phyloP scores from a whole-genome alignment of 2,113 vertebrate genomes.

The Glareola pratincola region DNA sequence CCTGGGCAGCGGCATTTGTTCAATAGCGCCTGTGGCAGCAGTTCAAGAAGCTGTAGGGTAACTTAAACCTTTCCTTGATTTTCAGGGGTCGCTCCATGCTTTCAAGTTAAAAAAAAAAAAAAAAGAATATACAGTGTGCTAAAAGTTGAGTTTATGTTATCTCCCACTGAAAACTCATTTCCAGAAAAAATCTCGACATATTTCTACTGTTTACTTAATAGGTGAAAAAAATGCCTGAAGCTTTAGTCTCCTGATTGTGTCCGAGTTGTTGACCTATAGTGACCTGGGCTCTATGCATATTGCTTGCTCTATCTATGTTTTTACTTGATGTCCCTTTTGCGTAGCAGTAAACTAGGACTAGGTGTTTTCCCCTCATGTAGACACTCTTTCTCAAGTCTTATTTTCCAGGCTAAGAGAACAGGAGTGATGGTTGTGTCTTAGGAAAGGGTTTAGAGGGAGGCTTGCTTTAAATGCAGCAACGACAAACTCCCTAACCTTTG shows the following conservation, averaged over 20 bases:
- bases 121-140: fast-evolving
- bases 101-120: not conserved
- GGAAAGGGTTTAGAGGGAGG: not conserved
- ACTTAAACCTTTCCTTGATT: not conserved
- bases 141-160: not conserved
- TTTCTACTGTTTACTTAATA: not conserved
- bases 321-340: not conserved
- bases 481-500: not conserved
- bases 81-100: not conserved
- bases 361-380: not conserved
- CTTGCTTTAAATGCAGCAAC: not conserved
- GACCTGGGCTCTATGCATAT: not conserved
- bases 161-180: not conserved
- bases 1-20: not conserved
- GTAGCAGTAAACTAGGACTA: not conserved
- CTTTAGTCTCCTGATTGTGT: not conserved
- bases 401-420: not conserved
- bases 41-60: not conserved
- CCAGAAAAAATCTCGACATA: not conserved
- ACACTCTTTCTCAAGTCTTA: not conserved
- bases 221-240: not conserved
- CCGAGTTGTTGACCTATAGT: not conserved
- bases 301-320: not conserved
- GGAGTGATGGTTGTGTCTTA: not conserved
- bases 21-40: not conserved